phyloP scores from a whole-genome alignment of 2,888 invertebrate species.

The Volucella bombylans region DNA sequence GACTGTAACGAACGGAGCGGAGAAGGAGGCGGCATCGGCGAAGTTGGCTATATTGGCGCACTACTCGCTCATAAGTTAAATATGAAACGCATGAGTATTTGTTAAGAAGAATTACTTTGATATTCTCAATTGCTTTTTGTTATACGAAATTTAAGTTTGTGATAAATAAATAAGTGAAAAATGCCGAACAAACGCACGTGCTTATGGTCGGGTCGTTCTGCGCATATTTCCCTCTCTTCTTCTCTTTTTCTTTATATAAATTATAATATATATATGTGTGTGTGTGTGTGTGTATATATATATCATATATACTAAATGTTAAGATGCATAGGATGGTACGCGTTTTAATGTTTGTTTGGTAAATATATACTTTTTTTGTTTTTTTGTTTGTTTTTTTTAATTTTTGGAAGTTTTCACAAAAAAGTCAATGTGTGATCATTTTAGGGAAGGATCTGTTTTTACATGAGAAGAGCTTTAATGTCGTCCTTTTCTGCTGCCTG shows the following conservation, averaged over 20 bases:
- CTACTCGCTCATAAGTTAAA: slow-evolving; percentile 3
- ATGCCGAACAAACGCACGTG: not conserved
- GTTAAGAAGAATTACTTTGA: slow-evolving; percentile 7
- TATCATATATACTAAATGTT: slow-evolving; percentile 8
- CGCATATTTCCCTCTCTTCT: not conserved
- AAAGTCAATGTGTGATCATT: slow-evolving; percentile 2
- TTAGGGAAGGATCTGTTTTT: slow-evolving; percentile 18
- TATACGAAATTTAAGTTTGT: slow-evolving; percentile 9
- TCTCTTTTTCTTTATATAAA: not conserved
- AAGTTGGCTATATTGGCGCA: not conserved
- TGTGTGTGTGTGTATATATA: not conserved
- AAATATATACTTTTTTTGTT: not conserved
- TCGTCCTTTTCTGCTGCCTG: slow-evolving; percentile 96
- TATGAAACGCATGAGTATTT: slow-evolving; percentile 40
- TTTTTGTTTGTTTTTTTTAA: not conserved
- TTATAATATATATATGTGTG: not conserved
- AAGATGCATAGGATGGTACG: slow-evolving; percentile 32
- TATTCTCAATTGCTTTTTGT: slow-evolving; percentile 13
- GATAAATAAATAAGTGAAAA: not conserved
- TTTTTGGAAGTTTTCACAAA: slow-evolving; percentile 19
- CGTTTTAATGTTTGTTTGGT: slow-evolving; percentile 9
- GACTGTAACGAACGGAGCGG: not conserved
- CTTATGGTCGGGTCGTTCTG: not conserved
- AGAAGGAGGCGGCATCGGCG: no score
- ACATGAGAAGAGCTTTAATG: slow-evolving; percentile 83